Conservation (phyloP, 1,140 invertebrate genomes). For the Rhagoletis pomonella region DNA sequence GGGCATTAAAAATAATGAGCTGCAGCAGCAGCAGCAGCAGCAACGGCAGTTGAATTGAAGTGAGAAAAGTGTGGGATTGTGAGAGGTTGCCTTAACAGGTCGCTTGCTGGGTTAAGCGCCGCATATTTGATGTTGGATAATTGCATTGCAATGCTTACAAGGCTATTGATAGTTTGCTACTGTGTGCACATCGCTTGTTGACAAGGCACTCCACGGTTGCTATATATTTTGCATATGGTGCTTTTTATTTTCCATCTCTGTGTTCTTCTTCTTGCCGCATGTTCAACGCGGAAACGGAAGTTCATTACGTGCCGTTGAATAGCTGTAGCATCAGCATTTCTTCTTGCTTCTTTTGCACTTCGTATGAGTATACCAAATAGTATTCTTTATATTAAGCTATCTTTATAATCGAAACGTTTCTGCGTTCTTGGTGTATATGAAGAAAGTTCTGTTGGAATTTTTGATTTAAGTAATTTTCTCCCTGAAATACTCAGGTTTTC, state of each 20-base stretch:
- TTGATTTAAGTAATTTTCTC: too few relatives aligned
- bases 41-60: background rate
- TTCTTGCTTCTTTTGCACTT: background rate
- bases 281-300: constrained; percentile 37
- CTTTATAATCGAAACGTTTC: too few relatives aligned
- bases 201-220: background rate
- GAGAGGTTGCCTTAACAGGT: background rate
- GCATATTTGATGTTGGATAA: constrained; percentile 44
- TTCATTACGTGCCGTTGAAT: constrained; percentile 1
- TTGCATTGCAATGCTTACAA: constrained; percentile 34
- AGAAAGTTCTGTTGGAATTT: too few relatives aligned
- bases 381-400: too few relatives aligned
- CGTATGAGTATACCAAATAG: too few relatives aligned
- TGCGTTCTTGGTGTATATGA: too few relatives aligned
- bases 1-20: constrained; percentile 15
- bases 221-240: too few relatives aligned
- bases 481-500: too few relatives aligned
- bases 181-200: background rate
- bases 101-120: constrained; percentile 30
- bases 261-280: background rate
- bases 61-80: background rate
- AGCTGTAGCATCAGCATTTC: background rate
- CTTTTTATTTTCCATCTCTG: too few relatives aligned
- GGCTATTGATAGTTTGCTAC: background rate
- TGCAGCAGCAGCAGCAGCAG: background rate